Conservation (phyloP, 2,113 vertebrate species). For the Gobio gobio region DNA sequence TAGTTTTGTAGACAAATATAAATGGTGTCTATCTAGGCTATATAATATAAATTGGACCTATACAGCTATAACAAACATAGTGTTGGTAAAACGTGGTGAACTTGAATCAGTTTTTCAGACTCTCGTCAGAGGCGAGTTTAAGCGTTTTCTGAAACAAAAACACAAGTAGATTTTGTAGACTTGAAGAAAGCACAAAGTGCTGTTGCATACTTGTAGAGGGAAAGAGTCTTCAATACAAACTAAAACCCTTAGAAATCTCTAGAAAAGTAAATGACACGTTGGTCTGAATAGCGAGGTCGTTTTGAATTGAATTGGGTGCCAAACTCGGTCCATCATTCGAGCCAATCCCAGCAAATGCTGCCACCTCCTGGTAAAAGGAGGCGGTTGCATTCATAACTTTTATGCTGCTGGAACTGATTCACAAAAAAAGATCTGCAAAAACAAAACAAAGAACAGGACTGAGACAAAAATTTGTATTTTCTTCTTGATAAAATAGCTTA, state of each 20-base stretch:
- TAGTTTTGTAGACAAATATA: not conserved
- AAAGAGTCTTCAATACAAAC: not conserved
- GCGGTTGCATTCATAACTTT: not conserved
- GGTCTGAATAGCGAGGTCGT: not conserved
- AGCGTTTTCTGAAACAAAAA: not conserved
- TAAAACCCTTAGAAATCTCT: not conserved
- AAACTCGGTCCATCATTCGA: not conserved
- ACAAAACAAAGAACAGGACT: too few relatives aligned
- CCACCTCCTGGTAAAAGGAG: constrained; percentile 13
- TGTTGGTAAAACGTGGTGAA: not conserved
- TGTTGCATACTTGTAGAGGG: too few relatives aligned
- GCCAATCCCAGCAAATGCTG: not conserved
- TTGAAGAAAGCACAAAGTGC: not conserved
- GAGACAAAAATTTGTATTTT: too few relatives aligned
- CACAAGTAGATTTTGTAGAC: not conserved
- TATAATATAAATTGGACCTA: not conserved
- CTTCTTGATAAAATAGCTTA: not conserved
- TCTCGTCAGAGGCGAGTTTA: not conserved
- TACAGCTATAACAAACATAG: not conserved
- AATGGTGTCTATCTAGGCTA: not conserved
- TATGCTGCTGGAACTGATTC: not conserved
- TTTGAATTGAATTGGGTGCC: not conserved
- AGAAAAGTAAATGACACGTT: not conserved
- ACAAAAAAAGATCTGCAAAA: not conserved
- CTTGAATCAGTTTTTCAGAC: not conserved